phyloP scores from a whole-genome alignment of 2,888 invertebrate genomes.

The Apodemia zela region DNA sequence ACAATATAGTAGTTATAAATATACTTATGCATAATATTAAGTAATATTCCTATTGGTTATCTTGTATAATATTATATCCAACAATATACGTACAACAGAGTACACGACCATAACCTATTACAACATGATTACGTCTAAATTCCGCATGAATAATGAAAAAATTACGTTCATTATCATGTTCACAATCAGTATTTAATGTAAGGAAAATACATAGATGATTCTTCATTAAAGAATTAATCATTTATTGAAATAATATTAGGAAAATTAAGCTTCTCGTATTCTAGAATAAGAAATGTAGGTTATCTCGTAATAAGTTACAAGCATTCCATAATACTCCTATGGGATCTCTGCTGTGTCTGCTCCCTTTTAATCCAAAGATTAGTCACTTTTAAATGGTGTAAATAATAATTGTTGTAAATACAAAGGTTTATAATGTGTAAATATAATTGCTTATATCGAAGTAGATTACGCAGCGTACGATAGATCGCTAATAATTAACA shows the following conservation, averaged over 20 bases:
- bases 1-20: constrained; percentile 53
- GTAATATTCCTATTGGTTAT: constrained; percentile 19
- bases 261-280: constrained; percentile 54
- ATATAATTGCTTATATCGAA: constrained; percentile 50
- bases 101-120: constrained; percentile 27
- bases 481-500: constrained; percentile 34
- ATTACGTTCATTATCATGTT: not conserved
- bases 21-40: constrained; percentile 28
- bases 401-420: constrained; percentile 45
- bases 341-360: constrained; percentile 78
- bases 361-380: constrained; percentile 67
- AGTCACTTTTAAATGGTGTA: constrained; percentile 52
- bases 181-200: constrained; percentile 16
- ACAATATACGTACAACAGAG: constrained; percentile 38
- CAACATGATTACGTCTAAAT: constrained; percentile 4
- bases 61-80: constrained; percentile 30
- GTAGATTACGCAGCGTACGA: constrained; percentile 6
- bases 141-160: not conserved
- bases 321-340: constrained; percentile 75
- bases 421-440: constrained; percentile 53
- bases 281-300: constrained; percentile 60
- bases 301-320: constrained; percentile 66
- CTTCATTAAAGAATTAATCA: constrained; percentile 17
- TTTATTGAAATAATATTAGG: constrained; percentile 24
- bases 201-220: constrained; percentile 15